Percentiles rank a stretch among this genome's conserved stretches.
phyloP scores from a whole-genome alignment of 2,113 vertebrate species.

The Carassius gibelio region DNA sequence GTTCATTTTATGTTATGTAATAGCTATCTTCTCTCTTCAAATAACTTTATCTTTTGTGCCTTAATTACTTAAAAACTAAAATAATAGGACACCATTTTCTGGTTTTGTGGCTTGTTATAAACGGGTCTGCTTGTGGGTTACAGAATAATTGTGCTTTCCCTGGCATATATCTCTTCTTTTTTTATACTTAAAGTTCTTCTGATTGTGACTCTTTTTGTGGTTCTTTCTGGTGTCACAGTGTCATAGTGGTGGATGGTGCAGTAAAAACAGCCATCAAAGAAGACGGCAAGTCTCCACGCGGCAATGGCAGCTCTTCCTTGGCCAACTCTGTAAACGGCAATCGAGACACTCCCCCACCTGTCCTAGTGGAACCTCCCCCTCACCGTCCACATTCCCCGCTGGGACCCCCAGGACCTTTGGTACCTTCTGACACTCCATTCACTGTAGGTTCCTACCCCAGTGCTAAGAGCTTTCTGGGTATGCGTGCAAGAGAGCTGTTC shows the following conservation, averaged over 20 bases:
- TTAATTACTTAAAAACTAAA: background rate
- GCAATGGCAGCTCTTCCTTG: conserved; percentile 64
- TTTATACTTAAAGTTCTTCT: background rate
- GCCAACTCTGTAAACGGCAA: conserved; percentile 77
- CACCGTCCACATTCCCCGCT: conserved; percentile 56
- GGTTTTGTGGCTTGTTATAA: background rate
- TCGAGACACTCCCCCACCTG: conserved; percentile 72
- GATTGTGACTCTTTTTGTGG: background rate
- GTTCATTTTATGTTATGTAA: background rate
- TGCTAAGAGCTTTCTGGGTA: conserved; percentile 93
- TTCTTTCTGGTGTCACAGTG: conserved; percentile 47
- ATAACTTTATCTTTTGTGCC: background rate
- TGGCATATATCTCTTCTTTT: too few species aligned
- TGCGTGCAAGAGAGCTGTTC: conserved; percentile 92
- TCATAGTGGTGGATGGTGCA: conserved; percentile 59
- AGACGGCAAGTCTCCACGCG: conserved; percentile 66
- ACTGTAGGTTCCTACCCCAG: conserved; percentile 94
- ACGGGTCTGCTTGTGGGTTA: background rate
- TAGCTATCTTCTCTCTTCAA: background rate
- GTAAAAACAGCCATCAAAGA: conserved; percentile 60
- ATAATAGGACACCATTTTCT: background rate
- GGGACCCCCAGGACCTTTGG: conserved; percentile 56
- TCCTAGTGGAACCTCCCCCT: conserved; percentile 78
- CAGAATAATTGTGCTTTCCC: background rate
- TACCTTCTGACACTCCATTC: conserved; percentile 68